Base-by-base conservation (phyloP, 1,140 invertebrate genomes). In the Sminthurinus signatus region DNA sequence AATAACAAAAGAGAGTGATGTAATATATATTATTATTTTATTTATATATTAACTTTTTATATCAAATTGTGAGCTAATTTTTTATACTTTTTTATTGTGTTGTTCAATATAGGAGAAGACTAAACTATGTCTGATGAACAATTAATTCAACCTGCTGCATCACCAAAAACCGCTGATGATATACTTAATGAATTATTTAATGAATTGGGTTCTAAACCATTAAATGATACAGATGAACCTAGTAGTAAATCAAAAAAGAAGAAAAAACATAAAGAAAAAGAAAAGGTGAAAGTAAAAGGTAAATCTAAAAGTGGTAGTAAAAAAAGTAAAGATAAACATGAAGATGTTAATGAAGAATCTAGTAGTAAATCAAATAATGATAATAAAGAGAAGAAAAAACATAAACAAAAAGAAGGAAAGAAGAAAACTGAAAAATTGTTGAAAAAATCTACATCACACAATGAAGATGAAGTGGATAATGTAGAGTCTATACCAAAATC, bases 121-220 rank as follows among this genome's bases (percentile, higher is more conserved):
- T n/a, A n/a, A n/a, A n/a, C n/a, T n/a, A n/a, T n/a, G n/a, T n/a
- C n/a, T n/a, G n/a, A n/a, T n/a, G n/a, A n/a, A n/a, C n/a, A n/a
- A n/a, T n/a, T n/a, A n/a, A n/a, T n/a, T n/a, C n/a, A n/a, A n/a
- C n/a, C n/a, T n/a, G n/a, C n/a, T n/a, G n/a, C n/a, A n/a, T n/a
- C n/a, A n/a, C n/a, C n/a, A n/a, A n/a, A n/a, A n/a, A n/a, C 64
- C 3, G 68, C 69, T 19, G 27, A 52, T 12, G 69, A 67, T 32
- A 71, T 71, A 12, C 43, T 71, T n/a, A 63, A 67, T 54, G 69
- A 71, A 56, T 55, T 71, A 14, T 71, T 71, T 39, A 57, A 32
- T 2, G 48, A 58, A 4, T 71, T 67, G 39, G 64, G 67, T 39
- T 31, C 62, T 8, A 54, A 54, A 54, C 51, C 51, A 4, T 10